Percentiles rank a stretch among this genome's conserved stretches.
Conservation (phyloP, 2,797 vertebrate genomes). For the Strix occidentalis region DNA sequence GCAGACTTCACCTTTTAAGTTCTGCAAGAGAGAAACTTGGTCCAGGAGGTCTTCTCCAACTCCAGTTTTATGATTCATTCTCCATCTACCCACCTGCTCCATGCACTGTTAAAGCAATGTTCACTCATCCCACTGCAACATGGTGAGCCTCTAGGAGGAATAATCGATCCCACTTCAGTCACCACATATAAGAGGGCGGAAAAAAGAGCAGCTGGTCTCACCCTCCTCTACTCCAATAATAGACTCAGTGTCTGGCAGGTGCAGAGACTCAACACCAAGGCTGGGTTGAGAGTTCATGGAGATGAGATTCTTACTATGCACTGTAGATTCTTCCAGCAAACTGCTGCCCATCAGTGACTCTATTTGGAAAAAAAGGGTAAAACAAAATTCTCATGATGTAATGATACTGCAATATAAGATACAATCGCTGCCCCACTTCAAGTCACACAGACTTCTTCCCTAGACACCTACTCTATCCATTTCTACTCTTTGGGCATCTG, state of each 20-base stretch:
- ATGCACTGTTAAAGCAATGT: neutral
- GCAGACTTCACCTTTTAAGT: slow-evolving; percentile 30
- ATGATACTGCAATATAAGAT: neutral
- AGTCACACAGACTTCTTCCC: neutral
- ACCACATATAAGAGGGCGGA: slow-evolving; percentile 64
- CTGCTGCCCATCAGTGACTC: slow-evolving; percentile 88
- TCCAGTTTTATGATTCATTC: slow-evolving; percentile 13
- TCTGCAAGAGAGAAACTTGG: slow-evolving; percentile 49
- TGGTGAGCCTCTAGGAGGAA: neutral
- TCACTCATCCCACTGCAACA: slow-evolving; percentile 4
- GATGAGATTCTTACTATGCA: slow-evolving; percentile 85
- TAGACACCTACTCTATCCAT: neutral
- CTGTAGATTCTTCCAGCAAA: slow-evolving; percentile 85
- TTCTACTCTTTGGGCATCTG: neutral
- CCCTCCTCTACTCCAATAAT: slow-evolving; percentile 85
- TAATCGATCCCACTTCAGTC: slow-evolving; percentile 1
- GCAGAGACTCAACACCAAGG: slow-evolving; percentile 84
- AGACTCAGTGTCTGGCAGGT: slow-evolving; percentile 83
- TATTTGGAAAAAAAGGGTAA: slow-evolving; percentile 42
- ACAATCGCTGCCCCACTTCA: neutral
- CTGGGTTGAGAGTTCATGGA: slow-evolving; percentile 87
- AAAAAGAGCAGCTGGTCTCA: slow-evolving; percentile 72
- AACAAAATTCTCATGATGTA: neutral
- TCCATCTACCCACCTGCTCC: slow-evolving; percentile 21
- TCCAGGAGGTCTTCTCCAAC: slow-evolving; percentile 45